Evolutionary conservation across 2,797 vertebrate genomes (phyloP).

Genomic region (Tympanoctomys barrerae): DNA sequence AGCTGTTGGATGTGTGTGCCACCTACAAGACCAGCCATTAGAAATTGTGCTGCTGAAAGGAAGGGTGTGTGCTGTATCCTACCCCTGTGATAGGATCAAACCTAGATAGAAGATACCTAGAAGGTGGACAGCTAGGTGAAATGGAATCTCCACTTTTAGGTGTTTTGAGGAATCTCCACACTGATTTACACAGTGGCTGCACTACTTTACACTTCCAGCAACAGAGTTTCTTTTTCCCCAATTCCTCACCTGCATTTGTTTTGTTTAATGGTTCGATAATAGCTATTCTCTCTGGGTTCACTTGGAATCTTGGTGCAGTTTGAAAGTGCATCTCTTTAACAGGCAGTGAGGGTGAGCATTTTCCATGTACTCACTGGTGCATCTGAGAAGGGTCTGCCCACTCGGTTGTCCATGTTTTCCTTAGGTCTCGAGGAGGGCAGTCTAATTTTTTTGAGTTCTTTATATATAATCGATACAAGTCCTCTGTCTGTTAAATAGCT

Average conservation of each 20-base stretch:
- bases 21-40: background rate
- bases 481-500: background rate
- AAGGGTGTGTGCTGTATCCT: background rate
- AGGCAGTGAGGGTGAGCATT: background rate
- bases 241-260: background rate
- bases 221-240: background rate
- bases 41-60: background rate
- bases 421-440: background rate
- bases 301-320: background rate
- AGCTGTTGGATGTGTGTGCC: background rate
- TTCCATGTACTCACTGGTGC: background rate
- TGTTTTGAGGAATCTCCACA: background rate
- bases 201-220: background rate
- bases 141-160: background rate
- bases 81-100: background rate
- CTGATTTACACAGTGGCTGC: background rate
- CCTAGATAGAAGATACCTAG: background rate
- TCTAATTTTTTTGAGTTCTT: background rate
- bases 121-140: background rate
- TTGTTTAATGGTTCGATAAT: background rate
- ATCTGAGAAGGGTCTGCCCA: background rate
- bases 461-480: too few species aligned
- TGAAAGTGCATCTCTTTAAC: background rate
- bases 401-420: background rate
- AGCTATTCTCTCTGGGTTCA: background rate